Conservation (phyloP, 2,888 invertebrate genomes). For the Tiliacea aurago region DNA sequence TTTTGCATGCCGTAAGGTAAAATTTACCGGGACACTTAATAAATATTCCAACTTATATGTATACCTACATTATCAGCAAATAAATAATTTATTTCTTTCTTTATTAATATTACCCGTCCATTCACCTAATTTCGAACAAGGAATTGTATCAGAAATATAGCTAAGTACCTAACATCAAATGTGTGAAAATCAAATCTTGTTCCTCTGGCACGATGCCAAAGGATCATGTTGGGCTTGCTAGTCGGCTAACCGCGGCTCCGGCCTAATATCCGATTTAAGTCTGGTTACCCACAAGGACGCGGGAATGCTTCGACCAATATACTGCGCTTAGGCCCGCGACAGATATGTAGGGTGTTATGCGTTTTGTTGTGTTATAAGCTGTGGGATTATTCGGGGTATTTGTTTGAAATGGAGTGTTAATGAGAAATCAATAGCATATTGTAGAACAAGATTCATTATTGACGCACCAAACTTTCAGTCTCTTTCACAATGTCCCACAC, state of each 20-base stretch:
- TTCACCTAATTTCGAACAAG: not conserved
- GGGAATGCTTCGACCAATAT: slow-evolving; percentile 32
- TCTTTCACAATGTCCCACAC: too few relatives aligned
- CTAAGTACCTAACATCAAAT: slow-evolving; percentile 38
- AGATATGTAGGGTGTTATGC: slow-evolving; percentile 2
- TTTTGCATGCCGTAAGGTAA: too few relatives aligned
- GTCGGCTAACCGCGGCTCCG: slow-evolving; percentile 59
- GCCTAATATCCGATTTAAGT: slow-evolving; percentile 71
- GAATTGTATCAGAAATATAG: slow-evolving; percentile 24
- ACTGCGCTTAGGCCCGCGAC: slow-evolving; percentile 3
- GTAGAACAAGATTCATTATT: too few relatives aligned
- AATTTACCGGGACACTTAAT: too few relatives aligned
- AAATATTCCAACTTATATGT: too few relatives aligned
- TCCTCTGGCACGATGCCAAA: slow-evolving; percentile 66
- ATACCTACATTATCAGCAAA: too few relatives aligned
- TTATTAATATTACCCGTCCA: slow-evolving; percentile 10
- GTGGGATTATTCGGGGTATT: not conserved
- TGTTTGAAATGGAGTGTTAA: not conserved
- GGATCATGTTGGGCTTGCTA: slow-evolving; percentile 60
- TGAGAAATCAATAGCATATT: not conserved
- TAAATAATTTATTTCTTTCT: too few relatives aligned
- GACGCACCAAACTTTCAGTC: too few relatives aligned
- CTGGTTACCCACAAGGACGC: slow-evolving; percentile 58
- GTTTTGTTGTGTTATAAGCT: not conserved
- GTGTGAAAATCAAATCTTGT: slow-evolving; percentile 52